Evolutionary conservation across 2,888 invertebrate species (phyloP).

Genomic region (Buathra laborator): DNA sequence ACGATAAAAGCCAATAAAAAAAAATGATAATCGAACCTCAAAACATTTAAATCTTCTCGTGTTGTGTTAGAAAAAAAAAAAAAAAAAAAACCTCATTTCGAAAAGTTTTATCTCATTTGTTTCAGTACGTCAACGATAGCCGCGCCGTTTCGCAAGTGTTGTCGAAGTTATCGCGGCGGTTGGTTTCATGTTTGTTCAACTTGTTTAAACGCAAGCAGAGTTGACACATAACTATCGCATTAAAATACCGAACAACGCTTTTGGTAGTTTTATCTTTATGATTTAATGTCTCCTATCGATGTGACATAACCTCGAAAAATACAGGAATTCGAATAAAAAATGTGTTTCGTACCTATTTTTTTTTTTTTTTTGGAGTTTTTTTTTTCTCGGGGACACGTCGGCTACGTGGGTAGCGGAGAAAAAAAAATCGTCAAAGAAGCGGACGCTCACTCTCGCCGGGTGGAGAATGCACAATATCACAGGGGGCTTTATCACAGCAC

Average conservation of each 20-base stretch:
- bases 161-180: too few relatives aligned
- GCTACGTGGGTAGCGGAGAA: not conserved
- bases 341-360: slow-evolving; percentile 25
- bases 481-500: slow-evolving; percentile 75
- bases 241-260: slow-evolving; percentile 5
- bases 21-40: too few relatives aligned
- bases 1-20: too few relatives aligned
- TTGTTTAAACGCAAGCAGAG: too few relatives aligned
- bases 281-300: not conserved
- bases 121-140: too few relatives aligned
- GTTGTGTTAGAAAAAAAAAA: too few relatives aligned
- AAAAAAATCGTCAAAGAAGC: slow-evolving; percentile 24
- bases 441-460: slow-evolving; percentile 17
- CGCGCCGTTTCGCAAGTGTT: too few relatives aligned
- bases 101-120: too few relatives aligned
- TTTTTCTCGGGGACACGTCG: not conserved
- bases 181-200: too few relatives aligned
- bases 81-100: too few relatives aligned
- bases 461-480: slow-evolving; percentile 73
- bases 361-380: not conserved
- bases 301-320: not conserved
- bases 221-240: not conserved
- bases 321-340: not conserved
- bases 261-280: not conserved
- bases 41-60: too few relatives aligned